Percentiles rank a stretch among this genome's conserved stretches.
phyloP scores from a whole-genome alignment of 2,797 vertebrate species.

The Leptatherina wallacei region DNA sequence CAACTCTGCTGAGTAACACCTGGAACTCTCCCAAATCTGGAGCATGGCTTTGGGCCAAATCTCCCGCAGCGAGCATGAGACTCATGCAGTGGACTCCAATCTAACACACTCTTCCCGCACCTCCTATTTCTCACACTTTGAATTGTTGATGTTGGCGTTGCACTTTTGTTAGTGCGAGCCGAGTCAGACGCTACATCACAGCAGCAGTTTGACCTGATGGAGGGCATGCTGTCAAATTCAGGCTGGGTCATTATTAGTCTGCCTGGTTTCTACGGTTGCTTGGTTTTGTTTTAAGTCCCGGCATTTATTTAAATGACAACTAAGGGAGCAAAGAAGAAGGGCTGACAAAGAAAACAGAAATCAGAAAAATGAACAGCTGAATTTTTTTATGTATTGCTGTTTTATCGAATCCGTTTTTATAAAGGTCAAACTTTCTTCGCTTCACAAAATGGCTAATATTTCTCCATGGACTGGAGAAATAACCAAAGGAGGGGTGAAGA shows the following conservation, averaged over 20 bases:
- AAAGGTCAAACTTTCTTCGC: conserved; percentile 74
- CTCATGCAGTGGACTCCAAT: conserved; percentile 72
- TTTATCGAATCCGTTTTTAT: conserved; percentile 55
- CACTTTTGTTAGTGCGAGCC: conserved; percentile 39
- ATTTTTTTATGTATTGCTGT: conserved; percentile 37
- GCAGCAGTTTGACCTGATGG: conserved; percentile 48
- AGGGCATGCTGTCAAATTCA: conserved; percentile 56
- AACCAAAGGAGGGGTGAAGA: conserved; percentile 56
- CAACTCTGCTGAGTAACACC: conserved; percentile 70
- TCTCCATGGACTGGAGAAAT: conserved; percentile 47
- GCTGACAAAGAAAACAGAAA: conserved; percentile 40
- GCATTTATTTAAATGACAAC: conserved; percentile 67
- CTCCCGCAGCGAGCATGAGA: conserved; percentile 70
- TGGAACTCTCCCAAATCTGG: conserved; percentile 76
- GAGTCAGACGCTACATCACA: conserved; percentile 28
- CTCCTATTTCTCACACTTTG: conserved; percentile 65
- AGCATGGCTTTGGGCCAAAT: conserved; percentile 71
- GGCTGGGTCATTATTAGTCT: conserved; percentile 53
- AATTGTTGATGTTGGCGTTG: conserved; percentile 57
- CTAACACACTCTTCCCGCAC: conserved; percentile 64
- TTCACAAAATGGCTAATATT: conserved; percentile 57
- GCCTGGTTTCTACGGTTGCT: conserved; percentile 31
- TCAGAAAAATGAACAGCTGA: conserved; percentile 49
- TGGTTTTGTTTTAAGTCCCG: conserved; percentile 39
- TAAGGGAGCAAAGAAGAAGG: conserved; percentile 25